Evolutionary conservation across 2,888 invertebrate species (phyloP).

Genomic region (Alcis repandata): DNA sequence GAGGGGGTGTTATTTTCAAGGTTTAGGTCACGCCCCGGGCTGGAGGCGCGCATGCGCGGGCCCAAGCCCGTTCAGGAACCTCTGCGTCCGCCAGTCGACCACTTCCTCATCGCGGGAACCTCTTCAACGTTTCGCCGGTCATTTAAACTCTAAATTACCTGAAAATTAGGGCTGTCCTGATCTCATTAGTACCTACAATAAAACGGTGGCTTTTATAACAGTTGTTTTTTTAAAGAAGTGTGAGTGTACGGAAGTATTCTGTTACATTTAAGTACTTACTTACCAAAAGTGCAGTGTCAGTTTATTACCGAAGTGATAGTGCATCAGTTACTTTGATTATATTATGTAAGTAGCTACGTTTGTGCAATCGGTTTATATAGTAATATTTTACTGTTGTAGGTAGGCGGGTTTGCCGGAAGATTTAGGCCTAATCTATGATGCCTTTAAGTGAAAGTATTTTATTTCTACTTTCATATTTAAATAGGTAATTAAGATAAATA

Average conservation of each 20-base stretch:
- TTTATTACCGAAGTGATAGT: neutral
- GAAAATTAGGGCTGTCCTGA: neutral
- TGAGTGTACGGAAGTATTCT: conserved; percentile 8
- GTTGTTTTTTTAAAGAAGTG: conserved; percentile 4
- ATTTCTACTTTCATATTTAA: neutral
- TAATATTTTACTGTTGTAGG: neutral
- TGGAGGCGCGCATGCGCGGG: conserved; percentile 74
- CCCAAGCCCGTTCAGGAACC: conserved; percentile 61
- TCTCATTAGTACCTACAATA: neutral
- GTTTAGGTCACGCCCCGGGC: conserved; percentile 86
- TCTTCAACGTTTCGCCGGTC: conserved; percentile 1
- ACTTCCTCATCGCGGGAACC: conserved; percentile 63
- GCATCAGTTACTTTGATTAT: neutral
- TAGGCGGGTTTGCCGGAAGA: neutral
- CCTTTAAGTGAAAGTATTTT: neutral
- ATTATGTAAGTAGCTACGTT: neutral
- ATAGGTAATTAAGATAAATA: too few species aligned
- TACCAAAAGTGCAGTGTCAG: conserved; percentile 17
- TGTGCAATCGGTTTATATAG: neutral
- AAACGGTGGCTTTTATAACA: neutral
- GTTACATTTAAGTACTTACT: neutral
- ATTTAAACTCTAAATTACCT: neutral
- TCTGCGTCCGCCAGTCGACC: conserved; percentile 65
- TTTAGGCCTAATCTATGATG: neutral
- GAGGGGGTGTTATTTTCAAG: conserved; percentile 82